phyloP scores from a whole-genome alignment of 2,113 vertebrate genomes.

The Elephas maximus region DNA sequence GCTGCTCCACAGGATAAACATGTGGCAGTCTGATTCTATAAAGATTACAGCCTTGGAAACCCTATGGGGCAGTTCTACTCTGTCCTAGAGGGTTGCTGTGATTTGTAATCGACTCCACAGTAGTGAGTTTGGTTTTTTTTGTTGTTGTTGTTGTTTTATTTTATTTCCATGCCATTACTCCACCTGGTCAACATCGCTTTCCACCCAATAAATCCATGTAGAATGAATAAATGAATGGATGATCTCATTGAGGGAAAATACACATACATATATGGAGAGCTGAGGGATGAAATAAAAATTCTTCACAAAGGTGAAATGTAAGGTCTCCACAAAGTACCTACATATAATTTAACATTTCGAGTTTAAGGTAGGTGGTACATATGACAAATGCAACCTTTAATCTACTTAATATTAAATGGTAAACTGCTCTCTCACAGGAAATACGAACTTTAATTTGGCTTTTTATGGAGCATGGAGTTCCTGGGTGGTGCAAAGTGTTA shows the following conservation, averaged over 20 bases:
- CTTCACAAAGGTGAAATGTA: conserved; percentile 17
- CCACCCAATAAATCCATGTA: background rate
- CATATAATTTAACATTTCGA: background rate
- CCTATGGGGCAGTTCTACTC: no score
- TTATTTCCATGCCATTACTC: background rate
- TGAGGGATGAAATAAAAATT: background rate
- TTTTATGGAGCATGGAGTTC: background rate
- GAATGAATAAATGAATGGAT: background rate
- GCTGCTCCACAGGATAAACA: no score
- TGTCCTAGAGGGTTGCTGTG: no score
- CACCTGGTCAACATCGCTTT: conserved; percentile 2
- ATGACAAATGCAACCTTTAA: background rate
- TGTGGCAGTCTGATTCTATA: no score
- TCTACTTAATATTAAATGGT: conserved; percentile 41
- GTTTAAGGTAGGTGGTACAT: background rate
- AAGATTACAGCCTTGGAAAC: no score
- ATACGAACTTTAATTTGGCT: conserved; percentile 30
- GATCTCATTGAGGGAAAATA: background rate
- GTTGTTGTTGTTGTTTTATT: no score
- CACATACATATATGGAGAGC: background rate
- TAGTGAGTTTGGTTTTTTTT: no score
- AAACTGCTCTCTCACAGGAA: background rate
- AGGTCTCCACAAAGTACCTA: background rate
- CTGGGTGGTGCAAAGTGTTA: background rate
- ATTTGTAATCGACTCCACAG: no score